Base-by-base conservation (phyloP, 2,888 invertebrate genomes). In the Sisyra terminalis region DNA sequence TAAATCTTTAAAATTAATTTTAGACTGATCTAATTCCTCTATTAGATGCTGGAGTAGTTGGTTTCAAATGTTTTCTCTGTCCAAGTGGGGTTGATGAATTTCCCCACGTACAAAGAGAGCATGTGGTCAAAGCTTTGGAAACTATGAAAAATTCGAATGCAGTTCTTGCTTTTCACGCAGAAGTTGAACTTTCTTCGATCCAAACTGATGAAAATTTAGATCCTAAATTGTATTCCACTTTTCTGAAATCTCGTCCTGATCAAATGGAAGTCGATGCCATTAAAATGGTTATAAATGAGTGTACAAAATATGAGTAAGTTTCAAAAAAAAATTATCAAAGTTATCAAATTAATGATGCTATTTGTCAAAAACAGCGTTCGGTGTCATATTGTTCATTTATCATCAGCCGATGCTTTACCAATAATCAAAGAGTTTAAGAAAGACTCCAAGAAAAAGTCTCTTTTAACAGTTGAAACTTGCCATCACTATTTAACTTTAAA, bases 11-110 rank as follows among this genome's bases (percentile, higher is more conserved):
- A 32, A 35, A 29, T 32, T 29, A 40, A n/a, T 48, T 54, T 14
- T 54, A 75, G 75, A 61, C 65, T 47, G 71, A 76, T 1, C 57
- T 80, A 17, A 57, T 59, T 29, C 63, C 66, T 7, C 59, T 82
- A 46, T 64, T 79, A 1, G 58, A 67, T 7, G 72, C 70, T 41
- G 82, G 82, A 2, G 79, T 80, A 1, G 73, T 80, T 24, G 83
- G 82, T 2, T 76, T 83, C 50, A 81, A 82, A 60, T 80, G 81
- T 54, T 79, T 80, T 46, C 60, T 83, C 2, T 73, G 74, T 50
- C 73, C 76, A 1, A 75, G 75, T 46, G 77, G 79, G 2, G 69
- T 77, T 1, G 74, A 78, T 1, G 81, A 81, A 55, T 82, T 82
- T 53, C 71, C 73, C 0, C 66, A 73, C 46, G 73, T 81, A 0